Base-by-base conservation (phyloP, 2,888 invertebrate species). In the Branchipolynoe longqiensis region DNA sequence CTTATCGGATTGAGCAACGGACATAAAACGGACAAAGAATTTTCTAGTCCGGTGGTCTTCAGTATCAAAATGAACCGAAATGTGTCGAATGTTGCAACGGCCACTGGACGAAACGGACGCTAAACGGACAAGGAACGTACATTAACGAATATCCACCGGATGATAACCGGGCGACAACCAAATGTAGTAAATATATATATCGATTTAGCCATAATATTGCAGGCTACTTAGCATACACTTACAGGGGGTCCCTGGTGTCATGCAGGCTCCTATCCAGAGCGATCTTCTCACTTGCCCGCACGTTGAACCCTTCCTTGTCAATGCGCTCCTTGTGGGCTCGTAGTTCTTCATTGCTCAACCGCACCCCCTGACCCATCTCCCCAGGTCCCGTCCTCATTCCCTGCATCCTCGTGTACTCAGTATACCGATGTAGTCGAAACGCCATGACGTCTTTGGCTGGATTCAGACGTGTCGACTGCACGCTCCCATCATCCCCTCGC, bases 241-340 rank as follows among this genome's bases (percentile, higher is more conserved):
- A 95, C 94, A 91, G 89, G 69, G 91, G 88, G 89, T 94, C 93
- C 86, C 96, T 91, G 91, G 95, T 93, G 94, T 96, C 97, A 92
- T 95, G 95, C 56, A 97, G 94, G 89, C 96, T 96, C 89, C 98
- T 95, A 93, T 97, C 97, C 90, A 97, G 96, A 0, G 97, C 95
- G 91, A 98, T 96, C 92, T 96, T 96, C 92, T 98, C 97, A 92
- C 98, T 98, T 12, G 98, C 95, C 89, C 97, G 95, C 86, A 97
- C 96, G 93, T 98, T 98, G 88, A 98, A 95, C 0, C 98, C 98
- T 89, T 97, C 96, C 92, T 96, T 96, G 90, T 96, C 96, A 92
- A 97, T 95, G 0, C 97, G 95, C 89, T 95, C 95, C 86, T 97
- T 96, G 40, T 95, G 91, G 89, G 88, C 90, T 59, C 94, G 93